Percentiles rank a stretch among this genome's conserved stretches.
Conservation (phyloP, 1,140 invertebrate species). For the Musca domestica region DNA sequence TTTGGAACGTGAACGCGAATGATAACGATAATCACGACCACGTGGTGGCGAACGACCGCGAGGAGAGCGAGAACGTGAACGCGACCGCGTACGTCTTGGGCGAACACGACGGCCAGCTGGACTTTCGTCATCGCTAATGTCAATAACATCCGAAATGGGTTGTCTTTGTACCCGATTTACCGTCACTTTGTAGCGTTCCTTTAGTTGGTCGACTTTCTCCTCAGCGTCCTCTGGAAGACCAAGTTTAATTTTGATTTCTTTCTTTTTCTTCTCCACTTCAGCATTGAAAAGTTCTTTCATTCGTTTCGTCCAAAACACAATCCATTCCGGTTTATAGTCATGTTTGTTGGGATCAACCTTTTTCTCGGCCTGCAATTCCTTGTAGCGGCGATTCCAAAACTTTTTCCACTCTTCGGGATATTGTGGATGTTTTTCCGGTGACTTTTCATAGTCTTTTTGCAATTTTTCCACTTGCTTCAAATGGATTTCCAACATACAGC, state of each 20-base stretch:
- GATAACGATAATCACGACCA: slow-evolving; percentile 30
- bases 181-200: slow-evolving; percentile 46
- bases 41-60: slow-evolving; percentile 14
- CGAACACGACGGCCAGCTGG: neutral
- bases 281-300: slow-evolving; percentile 74
- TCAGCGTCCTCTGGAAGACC: slow-evolving; percentile 53
- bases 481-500: slow-evolving; percentile 47
- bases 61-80: slow-evolving; percentile 15
- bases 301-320: slow-evolving; percentile 74
- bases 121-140: slow-evolving; percentile 49
- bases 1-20: slow-evolving; percentile 25
- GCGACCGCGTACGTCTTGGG: slow-evolving; percentile 21
- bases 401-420: slow-evolving; percentile 86
- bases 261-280: slow-evolving; percentile 43
- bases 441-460: slow-evolving; percentile 73
- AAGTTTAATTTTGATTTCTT: slow-evolving; percentile 59
- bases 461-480: slow-evolving; percentile 57
- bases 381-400: slow-evolving; percentile 78
- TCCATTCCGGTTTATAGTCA: slow-evolving; percentile 86
- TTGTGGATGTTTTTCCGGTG: slow-evolving; percentile 80
- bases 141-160: slow-evolving; percentile 33
- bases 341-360: slow-evolving; percentile 73
- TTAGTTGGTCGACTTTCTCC: slow-evolving; percentile 43
- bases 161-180: slow-evolving; percentile 7
- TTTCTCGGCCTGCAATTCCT: slow-evolving; percentile 72